Percentiles rank a stretch among this genome's conserved stretches.
phyloP scores from a whole-genome alignment of 1,140 invertebrate species.

The Caenorhabditis briggsae region DNA sequence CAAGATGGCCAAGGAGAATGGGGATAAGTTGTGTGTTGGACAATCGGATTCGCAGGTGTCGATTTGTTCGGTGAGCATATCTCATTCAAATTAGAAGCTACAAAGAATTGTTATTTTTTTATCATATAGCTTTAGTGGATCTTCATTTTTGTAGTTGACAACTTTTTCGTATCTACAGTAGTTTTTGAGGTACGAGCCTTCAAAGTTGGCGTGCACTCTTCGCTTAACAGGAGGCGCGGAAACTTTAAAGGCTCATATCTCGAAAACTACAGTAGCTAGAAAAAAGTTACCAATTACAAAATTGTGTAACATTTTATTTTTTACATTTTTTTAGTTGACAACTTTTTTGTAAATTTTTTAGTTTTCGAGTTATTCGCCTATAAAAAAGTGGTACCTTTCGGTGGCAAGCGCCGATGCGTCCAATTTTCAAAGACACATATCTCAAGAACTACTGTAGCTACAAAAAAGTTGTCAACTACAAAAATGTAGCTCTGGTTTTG shows the following conservation, averaged over 20 bases:
- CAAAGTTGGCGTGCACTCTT: too few species aligned
- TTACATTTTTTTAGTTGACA: too few species aligned
- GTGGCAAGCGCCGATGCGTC: too few species aligned
- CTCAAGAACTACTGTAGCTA: too few species aligned
- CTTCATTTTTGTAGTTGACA: too few species aligned
- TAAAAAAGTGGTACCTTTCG: not conserved
- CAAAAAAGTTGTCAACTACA: not conserved
- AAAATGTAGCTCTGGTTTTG: not conserved
- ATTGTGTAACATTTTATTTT: not conserved
- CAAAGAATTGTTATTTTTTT: too few species aligned
- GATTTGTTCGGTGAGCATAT: not conserved
- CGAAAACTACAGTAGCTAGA: not conserved
- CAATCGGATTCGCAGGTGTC: not conserved
- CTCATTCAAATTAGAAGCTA: not conserved
- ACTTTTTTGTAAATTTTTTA: too few species aligned
- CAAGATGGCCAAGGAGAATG: not conserved
- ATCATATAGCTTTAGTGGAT: too few species aligned
- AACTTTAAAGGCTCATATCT: not conserved
- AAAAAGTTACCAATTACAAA: not conserved
- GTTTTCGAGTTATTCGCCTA: not conserved
- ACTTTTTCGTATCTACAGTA: too few species aligned
- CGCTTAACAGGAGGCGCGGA: not conserved
- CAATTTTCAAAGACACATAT: too few species aligned
- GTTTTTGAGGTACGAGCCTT: too few species aligned
- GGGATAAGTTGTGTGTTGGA: slow-evolving; percentile 7